phyloP scores from a whole-genome alignment of 2,113 vertebrate species.

The Chamaea fasciata region DNA sequence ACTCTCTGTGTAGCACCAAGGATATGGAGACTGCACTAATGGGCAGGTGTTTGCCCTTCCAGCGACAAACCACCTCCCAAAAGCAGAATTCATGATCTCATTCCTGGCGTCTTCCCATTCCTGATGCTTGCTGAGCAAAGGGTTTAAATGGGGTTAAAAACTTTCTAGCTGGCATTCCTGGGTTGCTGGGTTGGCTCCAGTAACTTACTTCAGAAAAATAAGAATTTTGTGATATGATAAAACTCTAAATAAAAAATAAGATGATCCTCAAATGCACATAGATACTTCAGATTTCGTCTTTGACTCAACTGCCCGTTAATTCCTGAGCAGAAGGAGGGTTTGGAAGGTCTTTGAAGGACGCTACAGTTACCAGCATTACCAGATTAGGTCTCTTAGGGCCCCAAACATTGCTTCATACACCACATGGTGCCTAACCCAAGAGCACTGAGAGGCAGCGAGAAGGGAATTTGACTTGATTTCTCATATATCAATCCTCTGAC shows the following conservation, averaged over 20 bases:
- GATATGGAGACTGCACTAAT: neutral
- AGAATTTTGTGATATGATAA: neutral
- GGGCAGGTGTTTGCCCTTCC: neutral
- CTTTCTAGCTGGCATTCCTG: neutral
- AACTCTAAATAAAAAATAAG: neutral
- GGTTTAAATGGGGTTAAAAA: neutral
- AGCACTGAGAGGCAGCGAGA: neutral
- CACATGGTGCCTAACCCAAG: neutral
- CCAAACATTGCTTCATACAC: neutral
- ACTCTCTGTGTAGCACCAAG: neutral
- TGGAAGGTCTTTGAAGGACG: neutral
- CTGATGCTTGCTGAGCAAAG: neutral
- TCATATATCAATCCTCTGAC: neutral
- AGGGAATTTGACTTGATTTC: neutral
- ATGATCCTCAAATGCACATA: neutral
- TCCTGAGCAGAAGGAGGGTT: neutral
- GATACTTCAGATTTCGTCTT: neutral
- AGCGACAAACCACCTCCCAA: neutral
- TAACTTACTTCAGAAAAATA: neutral
- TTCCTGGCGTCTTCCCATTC: neutral
- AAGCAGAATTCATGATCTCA: neutral
- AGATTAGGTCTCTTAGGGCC: neutral
- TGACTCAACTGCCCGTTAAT: neutral
- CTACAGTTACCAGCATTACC: neutral
- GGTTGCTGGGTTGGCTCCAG: neutral